phyloP scores from a whole-genome alignment of 2,113 vertebrate genomes.

The Alethe castanea region DNA sequence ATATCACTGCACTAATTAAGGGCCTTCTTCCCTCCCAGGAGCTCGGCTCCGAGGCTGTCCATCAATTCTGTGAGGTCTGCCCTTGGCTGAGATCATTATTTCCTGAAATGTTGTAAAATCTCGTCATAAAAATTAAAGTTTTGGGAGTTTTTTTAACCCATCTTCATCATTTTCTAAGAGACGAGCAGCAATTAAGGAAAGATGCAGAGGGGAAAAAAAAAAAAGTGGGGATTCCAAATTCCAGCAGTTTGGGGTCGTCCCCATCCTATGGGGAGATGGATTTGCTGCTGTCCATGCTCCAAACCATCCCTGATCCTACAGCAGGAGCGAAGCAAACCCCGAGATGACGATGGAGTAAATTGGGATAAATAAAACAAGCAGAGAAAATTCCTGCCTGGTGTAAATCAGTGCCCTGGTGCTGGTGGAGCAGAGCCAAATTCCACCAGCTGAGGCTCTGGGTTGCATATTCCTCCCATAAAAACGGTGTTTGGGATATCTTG shows the following conservation, averaged over 20 bases:
- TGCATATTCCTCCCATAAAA: slow-evolving; percentile 20
- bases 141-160: neutral
- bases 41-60: slow-evolving; percentile 26
- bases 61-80: neutral
- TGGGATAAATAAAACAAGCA: neutral
- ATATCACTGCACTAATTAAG: slow-evolving; percentile 57
- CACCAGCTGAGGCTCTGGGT: slow-evolving; percentile 25
- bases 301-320: neutral
- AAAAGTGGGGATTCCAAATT: neutral
- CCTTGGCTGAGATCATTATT: neutral
- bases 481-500: slow-evolving; percentile 40
- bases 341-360: accelerated
- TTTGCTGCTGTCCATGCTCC: accelerated
- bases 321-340: neutral
- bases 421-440: neutral
- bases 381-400: neutral
- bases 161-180: neutral
- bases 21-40: slow-evolving; percentile 12
- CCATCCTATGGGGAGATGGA: neutral
- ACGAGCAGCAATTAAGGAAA: neutral
- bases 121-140: neutral
- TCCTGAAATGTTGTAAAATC: neutral
- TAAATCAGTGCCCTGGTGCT: neutral
- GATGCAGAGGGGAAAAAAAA: neutral
- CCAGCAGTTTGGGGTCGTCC: neutral